Conservation (phyloP, 2,113 vertebrate genomes). For the Reinhardtius hippoglossoides region DNA sequence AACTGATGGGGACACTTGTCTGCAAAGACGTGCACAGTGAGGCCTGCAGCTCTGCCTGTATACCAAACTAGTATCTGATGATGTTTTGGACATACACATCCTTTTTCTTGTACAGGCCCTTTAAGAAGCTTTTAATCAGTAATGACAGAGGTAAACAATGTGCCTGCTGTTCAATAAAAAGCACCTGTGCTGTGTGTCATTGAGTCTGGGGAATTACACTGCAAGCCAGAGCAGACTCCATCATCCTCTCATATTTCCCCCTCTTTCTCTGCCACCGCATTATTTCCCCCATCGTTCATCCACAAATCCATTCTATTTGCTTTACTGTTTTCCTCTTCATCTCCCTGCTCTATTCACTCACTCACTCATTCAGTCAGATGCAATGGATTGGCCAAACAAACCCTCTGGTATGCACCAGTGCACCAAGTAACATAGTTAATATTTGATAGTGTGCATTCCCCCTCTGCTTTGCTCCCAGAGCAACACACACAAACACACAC, state of each 20-base stretch:
- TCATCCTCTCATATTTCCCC: conserved; percentile 3
- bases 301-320: background rate
- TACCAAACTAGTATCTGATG: background rate
- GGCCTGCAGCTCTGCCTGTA: too few species aligned
- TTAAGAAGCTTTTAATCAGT: background rate
- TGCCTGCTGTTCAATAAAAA: background rate
- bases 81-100: background rate
- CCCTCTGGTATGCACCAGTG: conserved; percentile 20
- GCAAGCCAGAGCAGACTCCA: background rate
- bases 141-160: background rate
- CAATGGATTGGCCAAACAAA: conserved; percentile 45
- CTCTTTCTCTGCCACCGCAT: background rate
- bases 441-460: conserved; percentile 39
- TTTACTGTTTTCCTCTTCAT: conserved; percentile 8
- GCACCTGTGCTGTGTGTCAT: background rate
- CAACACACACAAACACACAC: background rate
- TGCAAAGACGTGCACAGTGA: too few species aligned
- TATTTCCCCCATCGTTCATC: background rate
- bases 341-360: background rate
- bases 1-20: too few species aligned
- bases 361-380: conserved; percentile 27
- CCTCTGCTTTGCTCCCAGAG: conserved; percentile 2
- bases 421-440: conserved; percentile 37
- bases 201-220: background rate
- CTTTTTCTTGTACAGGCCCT: background rate